phyloP scores from a whole-genome alignment of 1,140 invertebrate species.

The Periplaneta americana region DNA sequence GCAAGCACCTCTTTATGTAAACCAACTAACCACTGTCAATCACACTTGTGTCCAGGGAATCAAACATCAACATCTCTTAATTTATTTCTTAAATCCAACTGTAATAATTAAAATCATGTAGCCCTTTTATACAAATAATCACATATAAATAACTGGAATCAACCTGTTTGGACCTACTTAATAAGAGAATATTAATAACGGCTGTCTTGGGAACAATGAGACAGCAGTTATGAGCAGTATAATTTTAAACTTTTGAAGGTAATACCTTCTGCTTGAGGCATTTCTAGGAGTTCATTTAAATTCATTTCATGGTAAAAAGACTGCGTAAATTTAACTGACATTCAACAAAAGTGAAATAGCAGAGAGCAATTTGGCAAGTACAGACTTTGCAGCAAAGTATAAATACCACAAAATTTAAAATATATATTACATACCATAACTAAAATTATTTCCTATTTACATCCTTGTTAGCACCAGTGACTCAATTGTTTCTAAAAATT shows the following conservation, averaged over 20 bases:
- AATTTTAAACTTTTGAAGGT: too few relatives aligned
- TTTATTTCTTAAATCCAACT: too few relatives aligned
- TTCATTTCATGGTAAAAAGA: too few relatives aligned
- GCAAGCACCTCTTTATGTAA: too few relatives aligned
- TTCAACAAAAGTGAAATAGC: not conserved
- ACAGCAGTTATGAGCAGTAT: too few relatives aligned
- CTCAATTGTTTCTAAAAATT: not conserved
- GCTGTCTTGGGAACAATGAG: not conserved
- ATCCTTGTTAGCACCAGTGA: not conserved
- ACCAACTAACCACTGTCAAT: not conserved
- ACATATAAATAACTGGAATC: not conserved
- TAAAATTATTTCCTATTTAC: not conserved
- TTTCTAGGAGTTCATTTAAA: too few relatives aligned
- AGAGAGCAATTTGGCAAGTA: not conserved
- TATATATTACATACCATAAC: not conserved
- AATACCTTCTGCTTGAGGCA: too few relatives aligned
- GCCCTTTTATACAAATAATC: not conserved
- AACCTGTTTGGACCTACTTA: not conserved
- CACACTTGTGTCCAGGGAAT: not conserved
- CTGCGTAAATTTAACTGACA: too few relatives aligned
- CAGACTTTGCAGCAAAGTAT: not conserved
- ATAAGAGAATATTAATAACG: not conserved
- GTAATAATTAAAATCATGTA: not conserved
- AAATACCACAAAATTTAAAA: not conserved
- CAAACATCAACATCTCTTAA: not conserved